Evolutionary conservation across 2,888 invertebrate genomes (phyloP), one percentile per base, ranked within the genome.

Genomic region (Leistus spinibarbis): DNA sequence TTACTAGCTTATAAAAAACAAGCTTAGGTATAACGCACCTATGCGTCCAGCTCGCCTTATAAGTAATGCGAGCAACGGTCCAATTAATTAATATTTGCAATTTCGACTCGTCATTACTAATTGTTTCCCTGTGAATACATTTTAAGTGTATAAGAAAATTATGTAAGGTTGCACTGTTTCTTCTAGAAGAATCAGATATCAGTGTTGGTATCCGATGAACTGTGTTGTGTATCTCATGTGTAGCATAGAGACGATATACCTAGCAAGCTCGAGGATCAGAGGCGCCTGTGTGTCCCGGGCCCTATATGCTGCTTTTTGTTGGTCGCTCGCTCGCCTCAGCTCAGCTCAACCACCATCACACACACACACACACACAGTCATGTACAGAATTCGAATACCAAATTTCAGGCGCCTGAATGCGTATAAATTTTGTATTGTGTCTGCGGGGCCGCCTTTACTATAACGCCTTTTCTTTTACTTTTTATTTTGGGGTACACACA

Each of bases 331-430:
- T 24, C 7, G 24, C 24, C 40, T 40, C 40, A 13, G 10, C 13
- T 40, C 7, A 7, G 4, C 27, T 27, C 27, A 27, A 27, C 27
- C 13, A 40, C 5, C 40, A 40, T 40, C 40, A 40, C 40, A 40
- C 40, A n/a, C 40, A 40, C 40, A n/a, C n/a, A n/a, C n/a, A n/a
- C 66, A 73, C 73, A 67, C 67, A 76, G 77, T 78, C 77, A 75
- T 78, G 76, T 78, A 76, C 75, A 78, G 76, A 78, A 79, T 76
- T 76, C 77, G 78, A 78, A 79, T 77, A 78, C 77, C 76, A 77
- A 77, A 78, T 77, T 73, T 77, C 76, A 79, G 77, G 77, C 78
- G 79, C 79, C 79, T 78, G 62, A 65, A 76, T 67, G 63, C 22
- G 71, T 77, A 78, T 78, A 78, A 76, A 76, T 76, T 76, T 71